Percentiles rank a stretch among this genome's conserved stretches.
Evolutionary conservation across 2,888 invertebrate species (phyloP).

Genomic region (Lydus trimaculatus): DNA sequence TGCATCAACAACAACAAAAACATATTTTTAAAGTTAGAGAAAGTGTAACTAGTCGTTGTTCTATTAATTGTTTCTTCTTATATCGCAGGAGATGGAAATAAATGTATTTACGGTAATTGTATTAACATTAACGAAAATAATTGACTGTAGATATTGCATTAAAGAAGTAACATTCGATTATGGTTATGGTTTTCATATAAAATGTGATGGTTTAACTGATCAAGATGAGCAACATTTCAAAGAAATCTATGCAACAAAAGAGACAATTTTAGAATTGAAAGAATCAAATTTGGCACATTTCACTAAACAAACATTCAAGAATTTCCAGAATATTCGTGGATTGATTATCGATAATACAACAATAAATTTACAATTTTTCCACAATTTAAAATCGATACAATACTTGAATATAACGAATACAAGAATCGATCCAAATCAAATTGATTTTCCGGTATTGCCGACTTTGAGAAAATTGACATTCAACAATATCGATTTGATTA

Average conservation of each 20-base stretch:
- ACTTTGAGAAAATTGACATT: conserved; percentile 41
- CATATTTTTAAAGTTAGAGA: too few species aligned
- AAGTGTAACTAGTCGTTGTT: background rate
- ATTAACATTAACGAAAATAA: conserved; percentile 27
- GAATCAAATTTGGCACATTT: conserved; percentile 47
- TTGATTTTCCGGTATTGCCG: conserved; percentile 38
- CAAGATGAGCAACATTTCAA: conserved; percentile 44
- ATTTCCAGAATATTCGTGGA: conserved; percentile 48
- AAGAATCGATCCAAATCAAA: conserved; percentile 35
- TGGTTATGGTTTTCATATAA: conserved; percentile 54
- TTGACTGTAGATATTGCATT: conserved; percentile 44
- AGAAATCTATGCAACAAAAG: conserved; percentile 51
- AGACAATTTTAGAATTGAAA: conserved; percentile 49
- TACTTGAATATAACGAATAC: conserved; percentile 28
- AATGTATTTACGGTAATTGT: conserved; percentile 17
- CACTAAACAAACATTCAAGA: conserved; percentile 43
- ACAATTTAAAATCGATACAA: background rate
- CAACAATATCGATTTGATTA: conserved; percentile 38
- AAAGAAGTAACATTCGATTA: conserved; percentile 51
- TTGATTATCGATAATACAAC: conserved; percentile 42
- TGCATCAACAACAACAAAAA: too few species aligned
- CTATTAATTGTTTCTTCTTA: conserved; percentile 8
- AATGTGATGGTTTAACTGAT: conserved; percentile 44
- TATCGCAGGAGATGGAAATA: conserved; percentile 37
- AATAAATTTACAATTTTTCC: conserved; percentile 19